Evolutionary conservation across 2,113 vertebrate species (phyloP), one percentile per base, ranked within the genome.

Genomic region (Telmatochromis bifrenatus): DNA sequence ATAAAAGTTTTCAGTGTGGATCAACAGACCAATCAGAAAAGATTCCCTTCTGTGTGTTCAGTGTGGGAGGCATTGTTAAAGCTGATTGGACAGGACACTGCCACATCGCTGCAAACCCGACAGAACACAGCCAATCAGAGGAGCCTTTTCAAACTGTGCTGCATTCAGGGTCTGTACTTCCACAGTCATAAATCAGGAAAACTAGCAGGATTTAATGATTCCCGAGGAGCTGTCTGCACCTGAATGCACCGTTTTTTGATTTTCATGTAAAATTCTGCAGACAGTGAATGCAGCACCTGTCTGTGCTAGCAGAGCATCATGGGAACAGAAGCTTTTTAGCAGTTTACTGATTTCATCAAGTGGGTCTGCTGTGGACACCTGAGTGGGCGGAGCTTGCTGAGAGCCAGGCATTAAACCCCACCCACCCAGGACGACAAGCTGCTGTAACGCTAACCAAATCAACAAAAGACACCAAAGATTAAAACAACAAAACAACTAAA

Each of bases 11-110:
- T 87, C 91, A 89, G 86, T 82, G 90, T 88, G 87, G 89, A 86
- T 85, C 83, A 89, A 62, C 7, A 9, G 85, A 88, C 83, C 86
- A 87, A 90, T 87, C 85, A 87, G 79, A 87, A n/a, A n/a, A 47
- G 35, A 8, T 42, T 19, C 6, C 19, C 28, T 19, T 85, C 75
- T 75, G 62, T 60, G 65, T 33, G 53, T 7, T 82, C 89, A 80
- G 39, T 81, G 87, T 86, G 87, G 81, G 75, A 54, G 19, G 5
- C 60, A 33, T 31, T 9, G 3, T 68, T 79, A 23, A 56, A 75
- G 62, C 60, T 77, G 83, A 87, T n/a, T 85, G 85, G 79, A 87
- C 79, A 58, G 7, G 45, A 37, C 39, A n/a, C 21, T 47, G 65
- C 65, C 65, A 73, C 65, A 45, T 73, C 5, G 0, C 37, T 3